Conservation (phyloP, 2,113 vertebrate genomes). For the Callithrix jacchus region DNA sequence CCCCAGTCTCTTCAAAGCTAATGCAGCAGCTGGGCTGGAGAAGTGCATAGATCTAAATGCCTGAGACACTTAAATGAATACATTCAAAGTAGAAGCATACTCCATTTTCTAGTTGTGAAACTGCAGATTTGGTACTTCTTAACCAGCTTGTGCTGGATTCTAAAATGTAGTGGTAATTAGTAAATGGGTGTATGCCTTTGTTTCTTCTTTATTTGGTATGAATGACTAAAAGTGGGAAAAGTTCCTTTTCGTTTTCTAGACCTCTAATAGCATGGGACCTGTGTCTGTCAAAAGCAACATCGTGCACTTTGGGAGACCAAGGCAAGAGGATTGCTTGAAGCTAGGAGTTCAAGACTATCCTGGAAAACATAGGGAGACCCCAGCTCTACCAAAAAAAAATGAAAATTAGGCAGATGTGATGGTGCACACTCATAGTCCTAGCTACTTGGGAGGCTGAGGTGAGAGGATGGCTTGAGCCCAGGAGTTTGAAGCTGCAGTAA, state of each 20-base stretch:
- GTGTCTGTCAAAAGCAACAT: not conserved
- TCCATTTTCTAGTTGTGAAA: not conserved
- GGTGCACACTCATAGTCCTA: no score
- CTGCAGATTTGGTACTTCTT: slow-evolving; percentile 19
- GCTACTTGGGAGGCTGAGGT: no score
- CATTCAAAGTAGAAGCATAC: not conserved
- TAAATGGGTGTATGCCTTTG: not conserved
- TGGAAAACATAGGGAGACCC: no score
- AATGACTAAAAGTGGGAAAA: not conserved
- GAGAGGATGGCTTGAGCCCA: no score
- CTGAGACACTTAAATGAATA: not conserved
- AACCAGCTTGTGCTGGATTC: slow-evolving; percentile 29
- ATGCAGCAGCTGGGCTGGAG: not conserved
- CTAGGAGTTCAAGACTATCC: no score
- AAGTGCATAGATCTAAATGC: not conserved
- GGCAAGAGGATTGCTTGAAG: no score
- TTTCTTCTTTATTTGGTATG: slow-evolving; percentile 30
- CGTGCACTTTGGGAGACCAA: no score
- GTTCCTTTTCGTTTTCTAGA: not conserved
- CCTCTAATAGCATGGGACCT: not conserved
- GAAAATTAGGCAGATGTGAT: no score
- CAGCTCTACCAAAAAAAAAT: no score
- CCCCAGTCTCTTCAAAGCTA: not conserved
- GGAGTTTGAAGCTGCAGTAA: no score
- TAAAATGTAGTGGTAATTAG: not conserved